Conservation (phyloP, 2,888 invertebrate species). For the Cyclophora albipunctata region DNA sequence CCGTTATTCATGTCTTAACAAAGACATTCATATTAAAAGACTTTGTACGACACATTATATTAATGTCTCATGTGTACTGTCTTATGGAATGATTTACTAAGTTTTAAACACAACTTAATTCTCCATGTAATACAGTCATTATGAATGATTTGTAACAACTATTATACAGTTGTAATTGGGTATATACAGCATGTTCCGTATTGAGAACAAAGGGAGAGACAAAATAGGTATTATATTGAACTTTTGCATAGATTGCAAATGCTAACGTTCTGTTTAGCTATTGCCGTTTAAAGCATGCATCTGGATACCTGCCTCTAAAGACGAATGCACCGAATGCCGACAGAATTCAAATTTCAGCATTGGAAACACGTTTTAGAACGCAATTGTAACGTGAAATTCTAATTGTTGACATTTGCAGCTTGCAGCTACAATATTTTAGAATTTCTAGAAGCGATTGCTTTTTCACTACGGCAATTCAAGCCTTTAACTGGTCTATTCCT, state of each 20-base stretch:
- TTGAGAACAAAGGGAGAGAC: too few species aligned
- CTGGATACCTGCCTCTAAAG: constrained; percentile 2
- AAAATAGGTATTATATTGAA: too few species aligned
- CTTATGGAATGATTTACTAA: neutral
- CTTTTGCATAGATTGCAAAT: neutral
- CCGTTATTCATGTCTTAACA: constrained; percentile 12
- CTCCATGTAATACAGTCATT: too few species aligned
- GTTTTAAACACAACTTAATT: too few species aligned
- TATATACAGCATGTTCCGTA: too few species aligned
- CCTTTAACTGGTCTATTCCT: too few species aligned
- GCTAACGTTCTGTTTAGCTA: neutral
- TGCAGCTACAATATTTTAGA: too few species aligned
- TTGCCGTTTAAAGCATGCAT: constrained; percentile 1
- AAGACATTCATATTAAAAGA: constrained; percentile 4
- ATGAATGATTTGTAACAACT: too few species aligned
- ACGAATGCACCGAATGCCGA: constrained; percentile 6
- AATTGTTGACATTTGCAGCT: too few species aligned
- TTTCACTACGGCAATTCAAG: too few species aligned
- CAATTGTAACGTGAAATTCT: neutral
- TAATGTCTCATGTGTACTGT: neutral
- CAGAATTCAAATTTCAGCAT: constrained; percentile 4
- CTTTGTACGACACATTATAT: neutral
- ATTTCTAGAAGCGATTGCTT: too few species aligned
- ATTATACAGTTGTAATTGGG: too few species aligned
- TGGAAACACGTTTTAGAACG: neutral